Conservation (phyloP, 2,888 invertebrate genomes). For the Limenitis arthemis region DNA sequence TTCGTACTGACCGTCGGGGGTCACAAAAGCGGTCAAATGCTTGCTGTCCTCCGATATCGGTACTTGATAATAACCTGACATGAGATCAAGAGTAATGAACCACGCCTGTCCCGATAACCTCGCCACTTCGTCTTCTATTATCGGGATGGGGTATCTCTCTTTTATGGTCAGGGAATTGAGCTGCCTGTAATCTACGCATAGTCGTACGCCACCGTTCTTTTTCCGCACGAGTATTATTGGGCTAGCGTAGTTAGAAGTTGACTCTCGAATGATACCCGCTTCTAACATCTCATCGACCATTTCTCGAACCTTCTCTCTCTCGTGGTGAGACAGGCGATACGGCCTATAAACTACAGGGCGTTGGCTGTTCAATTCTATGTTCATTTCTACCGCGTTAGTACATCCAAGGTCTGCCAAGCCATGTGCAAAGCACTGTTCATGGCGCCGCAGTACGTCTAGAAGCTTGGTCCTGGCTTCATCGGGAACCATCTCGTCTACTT, state of each 20-base stretch:
- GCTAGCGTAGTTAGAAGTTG: no score
- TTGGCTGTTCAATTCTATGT: conserved; percentile 19
- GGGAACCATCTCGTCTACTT: neutral
- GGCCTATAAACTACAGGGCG: conserved; percentile 25
- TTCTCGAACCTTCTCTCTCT: neutral
- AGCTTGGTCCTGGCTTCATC: neutral
- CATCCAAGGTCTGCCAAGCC: conserved; percentile 19
- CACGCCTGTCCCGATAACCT: conserved; percentile 19
- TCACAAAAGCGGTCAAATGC: no score
- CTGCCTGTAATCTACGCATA: neutral
- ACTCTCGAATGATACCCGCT: no score
- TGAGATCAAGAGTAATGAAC: conserved; percentile 10
- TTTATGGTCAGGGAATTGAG: conserved; percentile 19
- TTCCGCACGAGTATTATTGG: neutral
- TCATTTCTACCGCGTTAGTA: conserved; percentile 20
- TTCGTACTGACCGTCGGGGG: no score
- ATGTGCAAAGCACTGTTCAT: conserved; percentile 23
- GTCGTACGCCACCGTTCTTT: neutral
- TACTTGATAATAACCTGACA: neutral
- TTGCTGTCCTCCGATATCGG: neutral
- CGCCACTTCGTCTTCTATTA: conserved; percentile 25
- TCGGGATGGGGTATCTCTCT: conserved; percentile 25
- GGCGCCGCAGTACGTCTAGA: conserved; percentile 8
- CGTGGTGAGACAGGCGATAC: conserved; percentile 15
- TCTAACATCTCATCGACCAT: neutral